These are phyloP conservation scores for Merops nubicus DNA, from an alignment of 2,113 vertebrate species.

Conservation along the genomic window DNA sequence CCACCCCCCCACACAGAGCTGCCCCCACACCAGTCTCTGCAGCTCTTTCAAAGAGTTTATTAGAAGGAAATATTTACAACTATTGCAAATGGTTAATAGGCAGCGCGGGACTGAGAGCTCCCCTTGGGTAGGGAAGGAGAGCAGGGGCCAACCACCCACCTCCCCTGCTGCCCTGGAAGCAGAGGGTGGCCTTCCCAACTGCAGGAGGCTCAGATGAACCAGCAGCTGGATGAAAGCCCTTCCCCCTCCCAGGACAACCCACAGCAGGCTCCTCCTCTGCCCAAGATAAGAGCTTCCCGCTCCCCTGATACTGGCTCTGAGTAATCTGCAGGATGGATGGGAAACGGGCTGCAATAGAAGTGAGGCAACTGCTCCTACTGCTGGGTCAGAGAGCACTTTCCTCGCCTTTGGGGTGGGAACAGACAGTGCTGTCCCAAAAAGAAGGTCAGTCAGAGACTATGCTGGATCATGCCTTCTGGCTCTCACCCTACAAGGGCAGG, in stretches of 20 bases:
- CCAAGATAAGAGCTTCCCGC: not conserved
- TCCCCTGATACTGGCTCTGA: not conserved
- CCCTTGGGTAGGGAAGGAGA: not conserved
- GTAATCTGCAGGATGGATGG: constrained; percentile 12
- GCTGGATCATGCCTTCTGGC: not conserved
- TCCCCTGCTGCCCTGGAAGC: not conserved
- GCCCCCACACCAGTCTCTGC: not conserved
- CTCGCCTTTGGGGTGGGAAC: not conserved
- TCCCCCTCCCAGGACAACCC: not conserved
- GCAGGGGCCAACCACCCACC: not conserved
- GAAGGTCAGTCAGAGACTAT: not conserved
- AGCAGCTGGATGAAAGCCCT: not conserved
- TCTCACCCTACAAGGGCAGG: not conserved
- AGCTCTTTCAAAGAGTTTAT: constrained; percentile 74
- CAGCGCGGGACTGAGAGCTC: constrained; percentile 24
- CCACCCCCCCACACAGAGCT: not conserved
- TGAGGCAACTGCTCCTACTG: constrained; percentile 7
- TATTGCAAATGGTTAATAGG: constrained; percentile 76
- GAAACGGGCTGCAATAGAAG: not conserved
- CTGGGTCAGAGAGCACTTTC: not conserved
- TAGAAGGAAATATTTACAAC: constrained; percentile 74
- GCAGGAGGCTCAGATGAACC: not conserved
- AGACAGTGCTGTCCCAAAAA: not conserved
- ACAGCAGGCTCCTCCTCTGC: not conserved
- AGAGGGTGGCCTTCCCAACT: not conserved